Percentiles rank a stretch among this genome's conserved stretches.
These are phyloP conservation scores for Gallinago nigripennis DNA, from an alignment of 2,797 vertebrate species.

Conservation along the genomic window DNA sequence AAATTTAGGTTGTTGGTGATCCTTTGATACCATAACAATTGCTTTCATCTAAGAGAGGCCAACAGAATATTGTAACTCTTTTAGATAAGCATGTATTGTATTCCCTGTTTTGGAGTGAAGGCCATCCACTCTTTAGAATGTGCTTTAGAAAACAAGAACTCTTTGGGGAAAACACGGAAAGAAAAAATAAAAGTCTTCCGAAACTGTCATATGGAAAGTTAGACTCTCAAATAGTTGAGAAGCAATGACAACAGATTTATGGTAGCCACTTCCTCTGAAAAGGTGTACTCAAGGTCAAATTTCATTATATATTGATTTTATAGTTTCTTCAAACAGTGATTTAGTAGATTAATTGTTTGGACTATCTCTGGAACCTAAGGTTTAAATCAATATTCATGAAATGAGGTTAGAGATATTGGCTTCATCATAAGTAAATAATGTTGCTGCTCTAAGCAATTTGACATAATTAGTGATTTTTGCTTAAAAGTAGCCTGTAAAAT, in stretches of 20 bases:
- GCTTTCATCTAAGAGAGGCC: background rate
- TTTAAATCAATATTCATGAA: conserved; percentile 74
- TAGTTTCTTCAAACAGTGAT: conserved; percentile 70
- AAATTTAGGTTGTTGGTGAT: background rate
- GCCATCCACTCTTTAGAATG: background rate
- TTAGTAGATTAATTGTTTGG: conserved; percentile 67
- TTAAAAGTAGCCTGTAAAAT: conserved; percentile 64
- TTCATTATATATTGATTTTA: conserved; percentile 70
- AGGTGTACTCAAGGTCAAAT: conserved; percentile 41
- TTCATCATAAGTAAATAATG: conserved; percentile 68
- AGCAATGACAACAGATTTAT: background rate
- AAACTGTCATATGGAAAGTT: background rate
- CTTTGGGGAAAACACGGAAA: background rate
- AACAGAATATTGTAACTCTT: background rate
- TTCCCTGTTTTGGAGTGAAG: background rate
- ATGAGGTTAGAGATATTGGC: conserved; percentile 67
- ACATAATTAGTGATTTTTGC: conserved; percentile 66
- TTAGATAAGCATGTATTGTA: background rate
- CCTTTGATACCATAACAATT: background rate
- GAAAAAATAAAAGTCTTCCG: background rate
- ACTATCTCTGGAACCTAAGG: conserved; percentile 61
- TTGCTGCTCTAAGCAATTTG: conserved; percentile 63
- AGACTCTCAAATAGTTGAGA: background rate
- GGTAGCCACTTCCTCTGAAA: conserved; percentile 5
- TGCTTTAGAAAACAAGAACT: background rate